A percentile compares a stretch with the other conserved stretches of the same genome.
Evolutionary conservation across 2,113 vertebrate genomes (phyloP).

Genomic region (Vulpes ferrilata): DNA sequence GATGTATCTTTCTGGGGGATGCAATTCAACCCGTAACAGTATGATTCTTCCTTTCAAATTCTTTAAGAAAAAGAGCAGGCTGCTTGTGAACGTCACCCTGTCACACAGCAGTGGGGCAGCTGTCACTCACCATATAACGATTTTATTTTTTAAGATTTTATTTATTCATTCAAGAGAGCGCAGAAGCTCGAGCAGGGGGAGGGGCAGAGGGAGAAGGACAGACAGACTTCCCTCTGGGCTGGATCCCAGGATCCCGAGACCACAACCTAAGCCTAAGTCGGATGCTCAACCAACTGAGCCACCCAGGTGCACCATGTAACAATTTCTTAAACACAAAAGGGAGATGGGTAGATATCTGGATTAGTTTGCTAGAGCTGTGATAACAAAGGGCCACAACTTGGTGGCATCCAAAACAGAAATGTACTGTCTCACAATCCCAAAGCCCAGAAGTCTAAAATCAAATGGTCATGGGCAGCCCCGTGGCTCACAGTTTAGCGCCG

Average conservation of each 20-base stretch:
- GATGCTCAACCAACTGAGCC: not conserved
- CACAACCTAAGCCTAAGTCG: not conserved
- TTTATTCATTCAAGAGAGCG: too few relatives aligned
- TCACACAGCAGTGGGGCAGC: not conserved
- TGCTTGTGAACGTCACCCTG: not conserved
- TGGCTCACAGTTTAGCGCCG: too few relatives aligned
- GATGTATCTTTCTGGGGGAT: not conserved
- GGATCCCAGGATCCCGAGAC: not conserved
- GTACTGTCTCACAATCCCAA: not conserved
- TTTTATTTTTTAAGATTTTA: not conserved
- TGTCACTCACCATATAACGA: not conserved
- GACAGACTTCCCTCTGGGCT: not conserved
- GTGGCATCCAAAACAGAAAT: not conserved
- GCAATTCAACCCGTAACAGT: not conserved
- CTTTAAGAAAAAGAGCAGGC: not conserved
- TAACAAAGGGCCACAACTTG: not conserved
- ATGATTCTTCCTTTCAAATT: not conserved
- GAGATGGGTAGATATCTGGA: not conserved
- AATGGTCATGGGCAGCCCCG: too few relatives aligned
- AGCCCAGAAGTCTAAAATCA: not conserved
- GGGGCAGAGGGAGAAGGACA: not conserved
- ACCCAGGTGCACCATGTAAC: not conserved
- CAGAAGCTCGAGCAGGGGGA: not conserved
- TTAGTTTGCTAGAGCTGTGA: accelerated
- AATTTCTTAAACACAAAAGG: not conserved